Evolutionary conservation across 1,140 invertebrate species (phyloP).

Genomic region (Akabosia matsudoensis): DNA sequence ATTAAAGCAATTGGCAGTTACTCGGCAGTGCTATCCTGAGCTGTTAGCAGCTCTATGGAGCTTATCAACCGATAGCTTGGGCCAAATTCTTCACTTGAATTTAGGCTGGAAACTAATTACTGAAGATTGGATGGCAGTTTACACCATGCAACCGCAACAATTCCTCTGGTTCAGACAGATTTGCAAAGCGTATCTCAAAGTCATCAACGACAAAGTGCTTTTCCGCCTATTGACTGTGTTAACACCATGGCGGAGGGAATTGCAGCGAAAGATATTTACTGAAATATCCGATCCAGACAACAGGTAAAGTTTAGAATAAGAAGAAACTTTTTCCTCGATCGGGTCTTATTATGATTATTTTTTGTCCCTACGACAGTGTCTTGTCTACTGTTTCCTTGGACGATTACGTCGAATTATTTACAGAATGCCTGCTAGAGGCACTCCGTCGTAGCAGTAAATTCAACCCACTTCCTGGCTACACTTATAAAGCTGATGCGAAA

Average conservation of each 20-base stretch:
- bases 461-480: conserved; percentile 25
- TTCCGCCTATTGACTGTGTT: conserved; percentile 18
- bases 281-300: conserved; percentile 34
- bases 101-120: conserved; percentile 41
- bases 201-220: conserved; percentile 22
- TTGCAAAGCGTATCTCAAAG: conserved; percentile 17
- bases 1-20: conserved; percentile 5
- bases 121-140: conserved; percentile 41
- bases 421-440: conserved; percentile 39
- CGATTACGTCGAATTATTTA: conserved; percentile 40
- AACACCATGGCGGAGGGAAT: conserved; percentile 43
- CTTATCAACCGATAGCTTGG: not conserved
- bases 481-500: conserved; percentile 35
- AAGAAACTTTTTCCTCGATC: no score
- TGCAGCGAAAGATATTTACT: conserved; percentile 41
- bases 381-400: conserved; percentile 31
- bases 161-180: conserved; percentile 40
- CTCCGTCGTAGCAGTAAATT: conserved; percentile 27
- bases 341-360: not conserved
- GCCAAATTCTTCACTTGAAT: not conserved
- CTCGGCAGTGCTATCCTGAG: conserved; percentile 36
- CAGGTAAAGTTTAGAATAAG: no score
- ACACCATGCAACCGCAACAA: conserved; percentile 25
- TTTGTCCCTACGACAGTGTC: conserved; percentile 27
- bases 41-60: conserved; percentile 31